Percentiles rank a stretch among this genome's conserved stretches.
phyloP scores from a whole-genome alignment of 2,888 invertebrate genomes.

The Drosophila setosimentum region DNA sequence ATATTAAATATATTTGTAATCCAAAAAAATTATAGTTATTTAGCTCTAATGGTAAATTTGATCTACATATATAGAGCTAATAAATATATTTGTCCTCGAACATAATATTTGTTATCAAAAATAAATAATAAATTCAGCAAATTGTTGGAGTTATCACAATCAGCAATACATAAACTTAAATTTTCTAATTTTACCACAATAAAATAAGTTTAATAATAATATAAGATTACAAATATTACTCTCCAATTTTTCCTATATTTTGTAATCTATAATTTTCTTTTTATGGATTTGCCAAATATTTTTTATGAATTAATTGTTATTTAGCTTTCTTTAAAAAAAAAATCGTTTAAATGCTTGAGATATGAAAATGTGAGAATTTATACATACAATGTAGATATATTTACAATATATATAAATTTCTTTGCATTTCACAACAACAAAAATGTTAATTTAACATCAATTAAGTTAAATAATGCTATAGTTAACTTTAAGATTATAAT shows the following conservation, averaged over 20 bases:
- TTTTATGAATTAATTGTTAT: neutral
- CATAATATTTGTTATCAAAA: neutral
- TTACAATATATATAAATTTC: too few relatives aligned
- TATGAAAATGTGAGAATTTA: neutral
- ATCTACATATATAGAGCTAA: neutral
- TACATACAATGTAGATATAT: too few relatives aligned
- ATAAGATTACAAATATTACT: too few relatives aligned
- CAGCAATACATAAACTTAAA: too few relatives aligned
- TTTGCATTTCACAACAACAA: too few relatives aligned
- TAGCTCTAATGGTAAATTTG: neutral
- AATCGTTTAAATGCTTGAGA: too few relatives aligned
- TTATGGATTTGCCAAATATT: neutral
- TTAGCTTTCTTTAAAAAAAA: too few relatives aligned
- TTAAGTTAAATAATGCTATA: neutral
- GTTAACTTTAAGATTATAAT: too few relatives aligned
- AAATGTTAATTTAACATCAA: neutral
- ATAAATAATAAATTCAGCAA: neutral
- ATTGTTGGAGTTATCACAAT: too few relatives aligned
- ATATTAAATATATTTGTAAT: neutral
- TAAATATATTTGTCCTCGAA: neutral
- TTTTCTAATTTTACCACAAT: too few relatives aligned
- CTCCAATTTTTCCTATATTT: too few relatives aligned
- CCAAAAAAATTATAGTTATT: neutral
- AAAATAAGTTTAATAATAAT: too few relatives aligned
- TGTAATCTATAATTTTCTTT: neutral